phyloP scores from a whole-genome alignment of 2,888 invertebrate genomes.

The Eupeodes luniger region DNA sequence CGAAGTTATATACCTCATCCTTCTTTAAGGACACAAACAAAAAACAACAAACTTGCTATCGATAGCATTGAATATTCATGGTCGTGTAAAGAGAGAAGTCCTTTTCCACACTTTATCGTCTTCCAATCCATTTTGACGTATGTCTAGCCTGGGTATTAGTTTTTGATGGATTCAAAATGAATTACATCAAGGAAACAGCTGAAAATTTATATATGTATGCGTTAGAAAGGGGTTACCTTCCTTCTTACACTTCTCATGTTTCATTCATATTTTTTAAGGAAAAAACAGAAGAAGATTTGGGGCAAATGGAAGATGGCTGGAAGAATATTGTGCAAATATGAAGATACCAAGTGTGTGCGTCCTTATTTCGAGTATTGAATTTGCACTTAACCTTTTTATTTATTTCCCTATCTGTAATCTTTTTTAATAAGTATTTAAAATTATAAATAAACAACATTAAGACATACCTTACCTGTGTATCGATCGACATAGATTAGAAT shows the following conservation, averaged over 20 bases:
- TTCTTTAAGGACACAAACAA: too few relatives aligned
- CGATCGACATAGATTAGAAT: background rate
- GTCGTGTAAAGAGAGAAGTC: slow-evolving; percentile 5
- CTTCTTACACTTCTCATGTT: slow-evolving; percentile 1
- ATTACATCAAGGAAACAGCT: slow-evolving; percentile 49
- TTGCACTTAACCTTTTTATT: background rate
- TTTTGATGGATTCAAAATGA: slow-evolving; percentile 67
- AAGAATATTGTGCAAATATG: background rate
- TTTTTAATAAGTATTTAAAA: slow-evolving; percentile 22
- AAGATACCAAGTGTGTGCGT: background rate
- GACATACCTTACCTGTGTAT: background rate
- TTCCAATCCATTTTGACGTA: slow-evolving; percentile 60
- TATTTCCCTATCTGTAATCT: background rate
- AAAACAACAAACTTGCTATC: slow-evolving; percentile 34
- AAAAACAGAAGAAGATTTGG: slow-evolving; percentile 15
- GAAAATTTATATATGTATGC: background rate
- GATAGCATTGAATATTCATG: slow-evolving; percentile 75
- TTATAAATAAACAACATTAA: background rate
- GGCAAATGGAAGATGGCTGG: slow-evolving; percentile 8
- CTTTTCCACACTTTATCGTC: slow-evolving; percentile 32
- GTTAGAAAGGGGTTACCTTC: slow-evolving; percentile 25
- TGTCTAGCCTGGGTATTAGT: slow-evolving; percentile 33
- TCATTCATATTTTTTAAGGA: slow-evolving; percentile 9
- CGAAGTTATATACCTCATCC: too few relatives aligned
- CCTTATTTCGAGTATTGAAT: background rate